These are phyloP conservation scores for Spea bombifrons DNA, from an alignment of 2,113 vertebrate species.

Conservation along the genomic window DNA sequence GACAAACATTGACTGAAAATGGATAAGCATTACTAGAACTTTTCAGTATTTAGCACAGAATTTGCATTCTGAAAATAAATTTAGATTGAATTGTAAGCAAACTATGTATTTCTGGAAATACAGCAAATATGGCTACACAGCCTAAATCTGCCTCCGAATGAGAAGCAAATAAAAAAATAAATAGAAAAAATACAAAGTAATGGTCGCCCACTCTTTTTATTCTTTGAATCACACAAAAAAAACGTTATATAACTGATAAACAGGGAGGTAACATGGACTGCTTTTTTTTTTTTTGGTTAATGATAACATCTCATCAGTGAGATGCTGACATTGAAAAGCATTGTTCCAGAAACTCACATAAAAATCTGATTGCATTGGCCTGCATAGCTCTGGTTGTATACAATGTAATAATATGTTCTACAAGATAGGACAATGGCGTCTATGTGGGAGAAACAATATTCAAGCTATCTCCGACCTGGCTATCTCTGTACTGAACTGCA, in stretches of 20 bases:
- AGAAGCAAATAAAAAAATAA: conserved; percentile 67
- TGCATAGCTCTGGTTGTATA: too few species aligned
- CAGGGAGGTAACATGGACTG: conserved; percentile 58
- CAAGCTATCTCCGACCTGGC: too few species aligned
- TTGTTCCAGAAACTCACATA: conserved; percentile 53
- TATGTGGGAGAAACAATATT: too few species aligned
- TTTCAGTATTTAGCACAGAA: not conserved
- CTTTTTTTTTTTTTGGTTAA: conserved; percentile 57
- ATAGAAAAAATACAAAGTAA: conserved; percentile 58
- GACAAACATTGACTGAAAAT: conserved; percentile 4
- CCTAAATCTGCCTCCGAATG: conserved; percentile 64
- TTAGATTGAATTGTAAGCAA: conserved; percentile 48
- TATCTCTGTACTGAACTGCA: too few species aligned
- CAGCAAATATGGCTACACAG: conserved; percentile 54
- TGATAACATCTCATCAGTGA: conserved; percentile 51
- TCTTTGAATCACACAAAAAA: conserved; percentile 62
- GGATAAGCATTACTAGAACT: conserved; percentile 1
- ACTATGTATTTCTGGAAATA: conserved; percentile 61
- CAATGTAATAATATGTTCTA: too few species aligned
- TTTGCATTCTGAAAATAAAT: not conserved
- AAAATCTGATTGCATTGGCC: conserved; percentile 67
- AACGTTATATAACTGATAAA: conserved; percentile 58
- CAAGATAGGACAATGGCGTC: too few species aligned
- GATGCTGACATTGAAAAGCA: conserved; percentile 59
- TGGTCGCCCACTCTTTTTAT: conserved; percentile 69